These are phyloP conservation scores for Gadus macrocephalus DNA, from an alignment of 2,113 vertebrate species.

Conservation along the genomic window DNA sequence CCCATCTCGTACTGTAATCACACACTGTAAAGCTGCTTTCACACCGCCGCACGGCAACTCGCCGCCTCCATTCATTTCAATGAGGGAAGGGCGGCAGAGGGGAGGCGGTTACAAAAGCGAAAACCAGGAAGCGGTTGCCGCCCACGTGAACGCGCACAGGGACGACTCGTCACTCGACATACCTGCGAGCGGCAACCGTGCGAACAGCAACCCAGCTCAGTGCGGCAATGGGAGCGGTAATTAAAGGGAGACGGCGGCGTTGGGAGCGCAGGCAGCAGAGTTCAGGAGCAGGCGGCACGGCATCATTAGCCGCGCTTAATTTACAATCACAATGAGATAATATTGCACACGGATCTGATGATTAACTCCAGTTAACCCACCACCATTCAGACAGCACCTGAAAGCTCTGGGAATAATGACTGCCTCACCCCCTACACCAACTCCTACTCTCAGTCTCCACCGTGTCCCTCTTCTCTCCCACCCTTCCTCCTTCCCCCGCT, in stretches of 20 bases:
- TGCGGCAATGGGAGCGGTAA: conserved; percentile 39
- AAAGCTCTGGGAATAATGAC: conserved; percentile 21
- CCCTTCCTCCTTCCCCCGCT: background rate
- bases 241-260: conserved; percentile 47
- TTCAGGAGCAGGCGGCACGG: conserved; percentile 37
- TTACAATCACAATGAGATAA: conserved; percentile 50
- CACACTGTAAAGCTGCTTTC: no score
- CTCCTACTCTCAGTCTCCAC: no score
- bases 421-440: no score
- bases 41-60: no score
- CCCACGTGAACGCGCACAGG: no score
- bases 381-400: conserved; percentile 30
- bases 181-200: background rate
- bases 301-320: conserved; percentile 50
- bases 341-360: conserved; percentile 28
- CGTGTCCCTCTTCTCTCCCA: no score
- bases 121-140: no score
- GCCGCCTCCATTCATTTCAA: no score
- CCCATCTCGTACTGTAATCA: no score
- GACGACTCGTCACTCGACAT: no score
- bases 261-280: conserved; percentile 30
- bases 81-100: no score
- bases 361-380: conserved; percentile 45
- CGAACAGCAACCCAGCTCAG: background rate
- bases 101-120: no score